phyloP scores from a whole-genome alignment of 2,888 invertebrate genomes.

The Eupithecia insigniata region DNA sequence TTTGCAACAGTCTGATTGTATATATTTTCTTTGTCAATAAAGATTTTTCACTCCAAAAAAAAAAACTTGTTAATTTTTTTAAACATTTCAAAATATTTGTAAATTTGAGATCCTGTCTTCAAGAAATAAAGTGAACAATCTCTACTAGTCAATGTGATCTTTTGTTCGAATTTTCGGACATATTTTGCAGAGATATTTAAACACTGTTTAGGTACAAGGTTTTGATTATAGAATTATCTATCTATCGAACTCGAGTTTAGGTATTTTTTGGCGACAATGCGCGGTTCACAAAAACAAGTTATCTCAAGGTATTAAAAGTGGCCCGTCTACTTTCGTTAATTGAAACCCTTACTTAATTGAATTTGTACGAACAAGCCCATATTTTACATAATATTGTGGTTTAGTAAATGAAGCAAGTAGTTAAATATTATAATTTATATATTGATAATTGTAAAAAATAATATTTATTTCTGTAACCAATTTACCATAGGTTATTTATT shows the following conservation, averaged over 20 bases:
- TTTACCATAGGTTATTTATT: no score
- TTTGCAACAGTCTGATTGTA: no score
- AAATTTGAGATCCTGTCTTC: neutral
- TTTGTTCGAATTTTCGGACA: no score
- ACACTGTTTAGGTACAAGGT: neutral
- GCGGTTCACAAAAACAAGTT: neutral
- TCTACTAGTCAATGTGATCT: no score
- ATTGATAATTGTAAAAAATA: neutral
- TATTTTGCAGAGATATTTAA: neutral
- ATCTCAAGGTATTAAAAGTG: neutral
- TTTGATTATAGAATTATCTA: neutral
- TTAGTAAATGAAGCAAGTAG: neutral
- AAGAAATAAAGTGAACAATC: no score
- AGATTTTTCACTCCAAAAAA: no score
- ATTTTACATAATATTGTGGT: neutral
- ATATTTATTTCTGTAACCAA: no score
- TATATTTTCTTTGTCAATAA: no score
- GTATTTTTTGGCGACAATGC: neutral
- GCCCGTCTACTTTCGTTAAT: constrained; percentile 3
- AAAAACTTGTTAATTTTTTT: no score
- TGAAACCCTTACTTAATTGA: neutral
- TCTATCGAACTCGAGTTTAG: no score
- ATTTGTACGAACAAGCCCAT: neutral
- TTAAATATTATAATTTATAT: neutral
- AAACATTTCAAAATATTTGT: neutral